Base-by-base conservation (phyloP, 2,888 invertebrate species). In the Trileptium ribeirensis region DNA sequence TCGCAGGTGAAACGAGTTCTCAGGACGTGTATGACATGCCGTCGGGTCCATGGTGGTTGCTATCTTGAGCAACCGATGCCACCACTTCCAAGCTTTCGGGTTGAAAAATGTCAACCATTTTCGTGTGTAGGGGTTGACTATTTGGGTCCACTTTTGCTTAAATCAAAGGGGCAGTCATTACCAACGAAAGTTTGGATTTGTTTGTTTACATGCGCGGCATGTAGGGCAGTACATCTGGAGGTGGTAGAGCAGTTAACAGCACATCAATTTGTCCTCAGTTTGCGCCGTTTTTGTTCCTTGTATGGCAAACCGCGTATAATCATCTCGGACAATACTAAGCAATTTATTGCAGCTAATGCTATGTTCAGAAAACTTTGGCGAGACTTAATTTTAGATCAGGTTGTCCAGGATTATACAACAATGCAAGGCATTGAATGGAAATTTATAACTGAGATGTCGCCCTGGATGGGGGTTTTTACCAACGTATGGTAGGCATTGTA, bases 311-410 rank as follows among this genome's bases (percentile, higher is more conserved):
- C 88, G 0, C 82, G 74, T 15, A 83, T 85, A 1, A 86, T 89
- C 0, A 88, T 86, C 77, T 86, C 86, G 36, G 89, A 90, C 80
- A 89, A 89, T 81, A 89, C 88, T 0, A 86, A 87, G 0, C 89
- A 89, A 82, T 90, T 90, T 83, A 24, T 51, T 24, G 51, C 51
- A 24, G 51, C 51, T 15, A 51, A 51, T 51, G 8, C 51, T 51
- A 24, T 24, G 51, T 51, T 51, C 24, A 15, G 8, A 15, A 83
- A 86, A 0, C 87, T 89, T 0, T 33, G 33, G 70, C n/a, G 8
- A 8, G 31, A 8, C n/a, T 8, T 70, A 70, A 8, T 70, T 8
- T n/a, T 8, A 8, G 19, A 70, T 70, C 70, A 8, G 31, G 31
- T 15, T 36, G 36, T 70, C 36, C 8, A 33, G 8, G 70, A 70